A percentile compares a stretch with the other conserved stretches of the same genome.
These are phyloP conservation scores for Melopsittacus undulatus DNA, from an alignment of 2,797 vertebrate genomes.

Conservation along the genomic window DNA sequence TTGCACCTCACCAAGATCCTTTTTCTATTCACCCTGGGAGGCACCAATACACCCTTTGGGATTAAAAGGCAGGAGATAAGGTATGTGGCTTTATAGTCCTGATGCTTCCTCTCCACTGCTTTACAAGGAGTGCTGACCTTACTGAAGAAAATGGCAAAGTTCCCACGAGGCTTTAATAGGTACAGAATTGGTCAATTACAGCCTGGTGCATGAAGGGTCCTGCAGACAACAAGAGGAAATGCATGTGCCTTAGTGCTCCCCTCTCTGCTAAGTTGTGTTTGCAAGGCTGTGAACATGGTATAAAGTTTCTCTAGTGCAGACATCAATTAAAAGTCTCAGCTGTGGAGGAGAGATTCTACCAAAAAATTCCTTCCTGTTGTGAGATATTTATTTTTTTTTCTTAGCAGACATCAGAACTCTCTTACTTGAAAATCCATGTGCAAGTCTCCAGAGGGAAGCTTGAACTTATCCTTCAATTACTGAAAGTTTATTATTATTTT, in stretches of 20 bases:
- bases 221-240: not conserved
- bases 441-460: conserved; percentile 50
- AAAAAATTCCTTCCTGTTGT: conserved; percentile 54
- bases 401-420: conserved; percentile 47
- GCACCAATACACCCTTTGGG: not conserved
- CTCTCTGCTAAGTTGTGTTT: not conserved
- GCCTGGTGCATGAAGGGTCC: not conserved
- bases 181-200: not conserved
- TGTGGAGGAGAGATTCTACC: not conserved
- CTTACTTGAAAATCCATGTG: conserved; percentile 53
- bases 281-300: not conserved
- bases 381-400: conserved; percentile 31
- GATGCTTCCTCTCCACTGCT: not conserved
- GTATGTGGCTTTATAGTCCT: not conserved
- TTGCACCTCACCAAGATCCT: not conserved
- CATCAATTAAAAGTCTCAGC: conserved; percentile 5
- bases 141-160: not conserved
- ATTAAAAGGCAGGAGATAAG: not conserved
- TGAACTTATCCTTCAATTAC: conserved; percentile 63
- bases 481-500: conserved; percentile 63
- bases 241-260: not conserved
- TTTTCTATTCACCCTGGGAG: not conserved
- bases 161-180: not conserved
- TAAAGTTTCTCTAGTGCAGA: not conserved
- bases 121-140: not conserved